A percentile compares a stretch with the other conserved stretches of the same genome.
These are phyloP conservation scores for Metacarcinus magister DNA, from an alignment of 2,888 invertebrate genomes.

Conservation along the genomic window DNA sequence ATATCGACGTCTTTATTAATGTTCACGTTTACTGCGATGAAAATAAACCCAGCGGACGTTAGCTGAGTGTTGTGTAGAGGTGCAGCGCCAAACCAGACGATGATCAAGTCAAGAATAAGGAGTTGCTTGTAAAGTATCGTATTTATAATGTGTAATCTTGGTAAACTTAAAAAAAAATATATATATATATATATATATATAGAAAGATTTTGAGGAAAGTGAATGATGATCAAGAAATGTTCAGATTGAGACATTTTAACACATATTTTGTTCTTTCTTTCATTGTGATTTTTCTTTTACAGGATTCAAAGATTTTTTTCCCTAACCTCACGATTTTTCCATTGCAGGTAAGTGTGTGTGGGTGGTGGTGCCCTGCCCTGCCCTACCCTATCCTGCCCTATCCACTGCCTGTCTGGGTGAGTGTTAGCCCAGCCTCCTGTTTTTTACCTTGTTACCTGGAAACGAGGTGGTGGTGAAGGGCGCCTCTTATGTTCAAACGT, in stretches of 20 bases:
- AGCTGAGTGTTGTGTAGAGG: neutral
- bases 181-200: too few species aligned
- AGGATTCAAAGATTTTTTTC: neutral
- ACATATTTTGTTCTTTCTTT: neutral
- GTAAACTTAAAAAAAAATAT: neutral
- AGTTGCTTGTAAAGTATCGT: neutral
- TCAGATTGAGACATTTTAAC: neutral
- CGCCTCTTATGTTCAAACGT: neutral
- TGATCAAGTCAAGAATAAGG: neutral
- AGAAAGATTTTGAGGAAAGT: too few species aligned
- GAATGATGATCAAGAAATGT: neutral
- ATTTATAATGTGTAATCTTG: neutral
- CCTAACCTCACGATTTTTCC: neutral
- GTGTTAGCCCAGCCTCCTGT: neutral
- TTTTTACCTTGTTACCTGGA: constrained; percentile 31
- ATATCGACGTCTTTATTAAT: neutral
- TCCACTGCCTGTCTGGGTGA: neutral
- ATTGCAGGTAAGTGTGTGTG: constrained; percentile 1
- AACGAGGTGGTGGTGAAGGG: neutral
- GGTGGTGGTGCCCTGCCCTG: neutral
- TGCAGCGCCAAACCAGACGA: neutral
- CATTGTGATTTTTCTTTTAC: neutral
- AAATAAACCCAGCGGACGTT: neutral
- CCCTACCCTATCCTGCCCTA: neutral
- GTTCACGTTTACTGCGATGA: neutral